These are phyloP conservation scores for Kuschelorhynchus macadamiae DNA, from an alignment of 2,888 invertebrate species.

Conservation along the genomic window DNA sequence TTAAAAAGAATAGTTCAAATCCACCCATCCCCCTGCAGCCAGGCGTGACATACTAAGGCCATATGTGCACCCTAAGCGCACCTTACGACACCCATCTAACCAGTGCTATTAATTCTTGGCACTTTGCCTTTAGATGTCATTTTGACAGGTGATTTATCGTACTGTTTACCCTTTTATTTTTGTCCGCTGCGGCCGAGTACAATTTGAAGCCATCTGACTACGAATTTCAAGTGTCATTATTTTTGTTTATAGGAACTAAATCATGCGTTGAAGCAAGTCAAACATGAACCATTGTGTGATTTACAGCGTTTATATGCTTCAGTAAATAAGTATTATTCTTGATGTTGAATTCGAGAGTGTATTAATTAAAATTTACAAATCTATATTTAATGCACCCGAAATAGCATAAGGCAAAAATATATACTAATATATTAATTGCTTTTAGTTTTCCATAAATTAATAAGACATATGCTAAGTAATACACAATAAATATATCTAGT, in stretches of 20 bases:
- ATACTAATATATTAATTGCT: no score
- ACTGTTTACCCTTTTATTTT: slow-evolving; percentile 56
- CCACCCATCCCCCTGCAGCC: slow-evolving; percentile 25
- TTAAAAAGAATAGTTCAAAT: slow-evolving; percentile 24
- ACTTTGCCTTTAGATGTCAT: slow-evolving; percentile 48
- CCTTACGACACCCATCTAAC: slow-evolving; percentile 36
- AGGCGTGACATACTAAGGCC: slow-evolving; percentile 41
- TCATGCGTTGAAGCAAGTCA: slow-evolving; percentile 43
- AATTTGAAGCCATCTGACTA: slow-evolving; percentile 48
- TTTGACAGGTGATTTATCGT: slow-evolving; percentile 59
- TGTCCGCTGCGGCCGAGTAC: slow-evolving; percentile 33
- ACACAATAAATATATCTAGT: no score
- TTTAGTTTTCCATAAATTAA: no score
- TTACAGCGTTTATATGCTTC: slow-evolving; percentile 26
- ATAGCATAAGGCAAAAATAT: no score
- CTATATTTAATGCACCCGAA: no score
- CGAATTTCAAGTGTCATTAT: slow-evolving; percentile 43
- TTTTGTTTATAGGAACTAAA: slow-evolving; percentile 45
- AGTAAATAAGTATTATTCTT: slow-evolving; percentile 13
- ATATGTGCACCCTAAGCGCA: slow-evolving; percentile 33
- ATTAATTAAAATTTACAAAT: background rate
- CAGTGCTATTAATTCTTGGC: slow-evolving; percentile 44
- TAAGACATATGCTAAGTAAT: no score
- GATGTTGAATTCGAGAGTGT: background rate
- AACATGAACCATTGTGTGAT: slow-evolving; percentile 39